Evolutionary conservation across 2,797 vertebrate species (phyloP), one percentile per base, ranked within the genome.

Genomic region (Cheirogaleus major): DNA sequence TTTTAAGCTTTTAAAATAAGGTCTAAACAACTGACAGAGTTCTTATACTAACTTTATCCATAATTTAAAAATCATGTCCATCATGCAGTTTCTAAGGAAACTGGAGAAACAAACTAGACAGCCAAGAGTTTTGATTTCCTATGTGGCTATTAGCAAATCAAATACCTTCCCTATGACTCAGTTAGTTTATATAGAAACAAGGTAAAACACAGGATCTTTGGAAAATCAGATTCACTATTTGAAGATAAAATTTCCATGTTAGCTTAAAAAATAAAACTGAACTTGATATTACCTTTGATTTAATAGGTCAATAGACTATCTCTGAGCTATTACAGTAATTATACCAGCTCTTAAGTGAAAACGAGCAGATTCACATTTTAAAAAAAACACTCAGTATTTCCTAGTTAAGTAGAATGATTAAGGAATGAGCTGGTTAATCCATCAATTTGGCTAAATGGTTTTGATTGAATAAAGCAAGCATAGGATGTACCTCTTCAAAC

Each of bases 81-180:
- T 30, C 45, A 38, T 55, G 48, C 15, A 90, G 88, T 89, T 96
- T 92, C 93, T 85, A 82, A 59, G 88, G 88, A 95, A 96, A 96
- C 57, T 18, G 0, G 5, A 35, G 48, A 93, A 96, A 95, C 86
- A 82, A 93, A 87, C 0, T 1, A 80, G 38, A 20, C 35, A 79
- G 63, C 84, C 92, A 91, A 80, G 82, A 83, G 82, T 79, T 84
- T 30, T 35, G 18, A 90, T 95, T 92, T 93, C 93, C 92, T 91
- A 38, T 30, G 61, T 59, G 50, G 27, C 18, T 65, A 9, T 48
- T 52, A 88, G 55, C 76, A 87, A 89, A 93, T 59, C 52, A 80
- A 84, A 93, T 90, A 18, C 35, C 52, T 97, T 97, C 90, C 84
- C 85, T 45, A 20, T 94, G 94, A 97, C 69, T 95, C 90, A 88